Percentiles rank a stretch among this genome's conserved stretches.
Conservation (phyloP, 2,113 vertebrate species). For the Glaucidium brasilianum region DNA sequence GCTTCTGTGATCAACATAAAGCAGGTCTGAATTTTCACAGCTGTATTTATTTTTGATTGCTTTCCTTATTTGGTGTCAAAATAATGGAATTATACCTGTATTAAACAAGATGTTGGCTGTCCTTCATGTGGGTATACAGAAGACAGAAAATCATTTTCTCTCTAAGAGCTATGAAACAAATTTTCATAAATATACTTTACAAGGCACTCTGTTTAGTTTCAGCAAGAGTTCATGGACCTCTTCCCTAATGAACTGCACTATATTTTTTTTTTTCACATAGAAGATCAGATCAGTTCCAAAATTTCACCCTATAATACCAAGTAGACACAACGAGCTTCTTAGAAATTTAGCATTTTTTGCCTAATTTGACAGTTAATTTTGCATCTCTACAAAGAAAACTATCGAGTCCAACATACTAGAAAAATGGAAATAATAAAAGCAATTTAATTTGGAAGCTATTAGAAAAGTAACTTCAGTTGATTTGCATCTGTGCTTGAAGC, state of each 20-base stretch:
- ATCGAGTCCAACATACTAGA: neutral
- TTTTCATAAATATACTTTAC: neutral
- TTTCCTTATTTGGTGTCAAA: neutral
- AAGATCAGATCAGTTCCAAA: neutral
- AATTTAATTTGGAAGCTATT: neutral
- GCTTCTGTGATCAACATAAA: fast-evolving
- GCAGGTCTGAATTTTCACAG: neutral
- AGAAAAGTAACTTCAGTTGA: neutral
- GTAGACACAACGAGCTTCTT: neutral
- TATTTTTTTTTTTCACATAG: neutral
- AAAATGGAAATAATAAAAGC: neutral
- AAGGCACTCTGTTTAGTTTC: neutral
- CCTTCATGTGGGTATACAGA: neutral
- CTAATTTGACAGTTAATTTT: neutral
- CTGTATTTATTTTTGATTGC: neutral
- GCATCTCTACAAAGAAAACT: neutral
- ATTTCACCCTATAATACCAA: neutral
- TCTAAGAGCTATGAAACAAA: neutral
- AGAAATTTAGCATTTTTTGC: neutral
- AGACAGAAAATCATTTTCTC: neutral
- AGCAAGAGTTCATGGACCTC: neutral
- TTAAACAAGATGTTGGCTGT: neutral
- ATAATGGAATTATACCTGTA: neutral
- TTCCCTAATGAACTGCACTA: neutral
- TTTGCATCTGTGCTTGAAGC: neutral